A percentile compares a stretch with the other conserved stretches of the same genome.
phyloP scores from a whole-genome alignment of 2,797 vertebrate genomes.

The Acrocephalus scirpaceus region DNA sequence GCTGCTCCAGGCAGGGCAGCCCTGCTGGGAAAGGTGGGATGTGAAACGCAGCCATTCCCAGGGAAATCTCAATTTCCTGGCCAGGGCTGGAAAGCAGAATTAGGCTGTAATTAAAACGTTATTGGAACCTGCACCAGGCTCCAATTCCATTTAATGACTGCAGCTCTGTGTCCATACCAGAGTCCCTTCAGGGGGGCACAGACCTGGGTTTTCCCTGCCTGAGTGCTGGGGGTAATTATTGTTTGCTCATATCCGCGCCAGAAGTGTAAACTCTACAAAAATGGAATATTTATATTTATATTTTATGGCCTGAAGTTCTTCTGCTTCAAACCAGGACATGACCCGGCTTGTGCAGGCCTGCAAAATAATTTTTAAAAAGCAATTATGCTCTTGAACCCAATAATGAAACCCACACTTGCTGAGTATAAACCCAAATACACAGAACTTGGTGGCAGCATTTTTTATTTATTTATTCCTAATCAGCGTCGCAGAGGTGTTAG shows the following conservation, averaged over 20 bases:
- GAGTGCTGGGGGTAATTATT: background rate
- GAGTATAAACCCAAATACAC: background rate
- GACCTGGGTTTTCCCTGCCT: background rate
- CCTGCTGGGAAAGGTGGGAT: background rate
- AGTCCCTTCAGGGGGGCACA: background rate
- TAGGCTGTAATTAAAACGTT: constrained; percentile 58
- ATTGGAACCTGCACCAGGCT: constrained; percentile 35
- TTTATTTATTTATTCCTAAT: background rate
- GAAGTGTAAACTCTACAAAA: background rate
- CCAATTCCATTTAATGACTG: constrained; percentile 53
- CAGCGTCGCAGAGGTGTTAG: background rate
- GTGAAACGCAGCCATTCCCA: background rate
- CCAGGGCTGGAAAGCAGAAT: constrained; percentile 13
- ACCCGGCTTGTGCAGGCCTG: background rate
- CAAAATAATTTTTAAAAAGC: background rate
- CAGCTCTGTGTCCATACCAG: background rate
- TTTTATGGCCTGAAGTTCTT: background rate
- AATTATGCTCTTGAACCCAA: background rate
- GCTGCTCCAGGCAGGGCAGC: background rate
- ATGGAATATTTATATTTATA: background rate
- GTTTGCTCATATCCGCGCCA: background rate
- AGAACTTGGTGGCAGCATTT: background rate
- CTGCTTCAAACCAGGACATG: background rate
- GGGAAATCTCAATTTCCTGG: constrained; percentile 40
- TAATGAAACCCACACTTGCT: background rate